A percentile compares a stretch with the other conserved stretches of the same genome.
These are phyloP conservation scores for Holothuria scabra DNA, from an alignment of 53 echinoderm and acorn worm genomes.

Conservation along the genomic window DNA sequence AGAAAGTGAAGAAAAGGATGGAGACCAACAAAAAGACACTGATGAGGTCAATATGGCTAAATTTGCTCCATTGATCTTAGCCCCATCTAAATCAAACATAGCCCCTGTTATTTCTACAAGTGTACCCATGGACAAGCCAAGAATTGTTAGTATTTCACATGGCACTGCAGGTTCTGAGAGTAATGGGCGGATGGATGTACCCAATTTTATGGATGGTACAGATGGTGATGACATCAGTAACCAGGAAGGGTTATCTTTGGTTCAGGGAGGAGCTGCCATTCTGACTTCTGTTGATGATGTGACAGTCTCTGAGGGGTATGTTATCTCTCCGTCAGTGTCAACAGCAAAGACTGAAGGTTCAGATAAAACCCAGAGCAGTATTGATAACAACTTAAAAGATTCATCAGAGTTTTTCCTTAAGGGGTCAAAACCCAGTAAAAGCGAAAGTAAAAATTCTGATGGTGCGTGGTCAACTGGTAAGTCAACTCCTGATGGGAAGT, in stretches of 20 bases:
- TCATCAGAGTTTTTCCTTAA: conserved; percentile 15
- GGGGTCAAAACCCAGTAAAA: neutral
- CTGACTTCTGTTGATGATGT: conserved; percentile 37
- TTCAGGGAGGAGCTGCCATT: conserved; percentile 44
- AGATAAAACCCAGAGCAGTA: neutral
- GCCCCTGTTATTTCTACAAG: neutral
- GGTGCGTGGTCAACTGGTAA: conserved; percentile 33
- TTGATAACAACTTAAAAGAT: neutral
- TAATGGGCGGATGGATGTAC: conserved; percentile 46
- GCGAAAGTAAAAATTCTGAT: neutral
- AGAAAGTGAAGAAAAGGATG: conserved; percentile 9
- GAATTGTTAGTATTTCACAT: conserved; percentile 42
- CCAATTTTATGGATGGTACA: conserved; percentile 45
- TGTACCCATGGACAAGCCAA: conserved; percentile 36
- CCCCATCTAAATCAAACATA: neutral
- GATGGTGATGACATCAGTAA: conserved; percentile 40
- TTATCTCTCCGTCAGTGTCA: conserved; percentile 4
- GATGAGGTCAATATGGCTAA: conserved; percentile 45
- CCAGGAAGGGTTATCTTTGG: conserved; percentile 36
- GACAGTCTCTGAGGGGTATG: conserved; percentile 9
- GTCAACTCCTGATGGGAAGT: conserved; percentile 39
- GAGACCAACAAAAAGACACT: neutral
- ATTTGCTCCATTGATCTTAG: conserved; percentile 28
- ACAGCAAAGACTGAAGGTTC: neutral
- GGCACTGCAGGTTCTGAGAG: conserved; percentile 36